A percentile compares a stretch with the other conserved stretches of the same genome.
These are phyloP conservation scores for Agrochola circellaris DNA, from an alignment of 2,888 invertebrate species.

Conservation along the genomic window DNA sequence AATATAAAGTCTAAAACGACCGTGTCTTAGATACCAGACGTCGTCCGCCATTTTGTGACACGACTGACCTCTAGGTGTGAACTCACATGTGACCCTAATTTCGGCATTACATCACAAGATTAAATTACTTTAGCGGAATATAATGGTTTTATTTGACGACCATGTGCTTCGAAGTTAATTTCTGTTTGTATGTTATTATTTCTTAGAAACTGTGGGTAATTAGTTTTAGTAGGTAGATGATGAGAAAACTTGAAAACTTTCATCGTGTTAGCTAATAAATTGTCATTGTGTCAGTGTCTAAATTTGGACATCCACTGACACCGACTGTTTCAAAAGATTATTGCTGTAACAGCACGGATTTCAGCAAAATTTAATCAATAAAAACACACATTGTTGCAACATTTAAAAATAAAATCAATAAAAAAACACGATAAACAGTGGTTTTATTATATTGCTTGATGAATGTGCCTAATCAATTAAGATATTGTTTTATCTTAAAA, in stretches of 20 bases:
- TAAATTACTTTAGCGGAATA: conserved; percentile 55
- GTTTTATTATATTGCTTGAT: neutral
- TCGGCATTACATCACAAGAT: conserved; percentile 53
- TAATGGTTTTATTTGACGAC: conserved; percentile 48
- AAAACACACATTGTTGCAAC: neutral
- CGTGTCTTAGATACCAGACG: conserved; percentile 32
- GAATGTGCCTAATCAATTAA: neutral
- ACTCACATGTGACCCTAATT: conserved; percentile 42
- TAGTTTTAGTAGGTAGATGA: neutral
- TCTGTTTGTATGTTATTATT: conserved; percentile 44
- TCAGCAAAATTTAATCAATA: neutral
- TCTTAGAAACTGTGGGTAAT: conserved; percentile 30
- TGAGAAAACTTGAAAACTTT: neutral
- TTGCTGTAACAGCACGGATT: too few relatives aligned
- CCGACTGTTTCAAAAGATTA: conserved; percentile 4
- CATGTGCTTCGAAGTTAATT: conserved; percentile 5
- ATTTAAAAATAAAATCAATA: neutral
- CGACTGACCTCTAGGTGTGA: conserved; percentile 42
- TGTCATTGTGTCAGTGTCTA: too few relatives aligned
- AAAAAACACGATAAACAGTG: neutral
- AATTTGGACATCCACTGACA: too few relatives aligned
- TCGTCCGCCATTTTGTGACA: conserved; percentile 49
- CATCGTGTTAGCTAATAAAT: neutral
- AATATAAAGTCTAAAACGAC: neutral
- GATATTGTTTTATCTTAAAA: neutral